Conservation (phyloP, 2,113 vertebrate species). For the Orientallactaga bullata region DNA sequence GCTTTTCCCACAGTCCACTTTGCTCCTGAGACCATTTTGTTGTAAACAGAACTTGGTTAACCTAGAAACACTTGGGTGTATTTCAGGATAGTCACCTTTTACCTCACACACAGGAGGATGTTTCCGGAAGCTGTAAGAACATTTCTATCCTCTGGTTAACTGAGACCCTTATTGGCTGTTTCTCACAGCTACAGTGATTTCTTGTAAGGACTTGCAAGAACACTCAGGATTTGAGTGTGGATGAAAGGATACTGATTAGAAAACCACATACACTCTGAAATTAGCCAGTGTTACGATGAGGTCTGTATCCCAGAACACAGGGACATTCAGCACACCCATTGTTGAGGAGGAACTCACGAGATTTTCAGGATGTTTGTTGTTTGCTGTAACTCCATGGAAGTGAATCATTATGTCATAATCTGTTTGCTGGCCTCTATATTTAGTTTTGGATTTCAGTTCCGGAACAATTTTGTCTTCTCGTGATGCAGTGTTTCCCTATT, state of each 20-base stretch:
- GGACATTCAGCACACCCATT: neutral
- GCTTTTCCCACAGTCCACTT: constrained; percentile 63
- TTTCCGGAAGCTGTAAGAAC: neutral
- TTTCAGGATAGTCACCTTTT: neutral
- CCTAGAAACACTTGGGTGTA: neutral
- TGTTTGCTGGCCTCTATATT: neutral
- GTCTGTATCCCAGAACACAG: constrained; percentile 34
- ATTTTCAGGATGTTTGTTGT: neutral
- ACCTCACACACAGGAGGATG: neutral
- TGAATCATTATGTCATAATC: neutral
- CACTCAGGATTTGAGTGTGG: neutral
- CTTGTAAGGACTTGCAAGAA: constrained; percentile 15
- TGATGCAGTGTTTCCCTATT: constrained; percentile 14
- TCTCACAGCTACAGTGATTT: constrained; percentile 26
- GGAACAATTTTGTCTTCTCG: constrained; percentile 12
- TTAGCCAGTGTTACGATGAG: neutral
- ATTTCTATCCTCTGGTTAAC: constrained; percentile 22
- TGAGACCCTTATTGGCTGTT: neutral
- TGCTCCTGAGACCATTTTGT: neutral
- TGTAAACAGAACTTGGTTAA: neutral
- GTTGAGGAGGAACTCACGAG: neutral
- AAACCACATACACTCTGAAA: constrained; percentile 30
- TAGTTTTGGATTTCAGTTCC: constrained; percentile 35
- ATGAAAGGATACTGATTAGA: neutral
- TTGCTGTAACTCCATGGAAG: neutral